These are phyloP conservation scores for Sardina pilchardus DNA, from an alignment of 2,113 vertebrate genomes.

Conservation along the genomic window DNA sequence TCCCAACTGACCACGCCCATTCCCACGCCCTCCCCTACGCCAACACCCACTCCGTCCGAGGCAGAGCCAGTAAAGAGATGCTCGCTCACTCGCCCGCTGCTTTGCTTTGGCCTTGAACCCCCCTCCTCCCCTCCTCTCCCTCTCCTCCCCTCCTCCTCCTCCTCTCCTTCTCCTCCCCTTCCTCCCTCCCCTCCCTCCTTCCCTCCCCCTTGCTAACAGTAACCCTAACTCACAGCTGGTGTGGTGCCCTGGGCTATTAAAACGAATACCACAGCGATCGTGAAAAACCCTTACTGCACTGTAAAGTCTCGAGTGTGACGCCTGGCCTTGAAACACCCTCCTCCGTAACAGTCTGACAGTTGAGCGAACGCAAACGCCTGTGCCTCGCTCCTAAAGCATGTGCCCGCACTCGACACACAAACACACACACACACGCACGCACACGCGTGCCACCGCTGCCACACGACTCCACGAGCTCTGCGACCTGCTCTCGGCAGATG, in stretches of 20 bases:
- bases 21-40: conserved; percentile 45
- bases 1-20: conserved; percentile 49
- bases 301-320: conserved; percentile 56
- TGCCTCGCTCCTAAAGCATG: not conserved
- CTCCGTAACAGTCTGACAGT: conserved; percentile 45
- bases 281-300: conserved; percentile 54
- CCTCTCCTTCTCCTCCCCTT: not conserved
- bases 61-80: conserved; percentile 60
- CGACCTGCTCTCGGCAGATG: not conserved
- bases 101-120: conserved; percentile 34
- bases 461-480: not conserved
- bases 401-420: not conserved
- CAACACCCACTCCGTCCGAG: conserved; percentile 28
- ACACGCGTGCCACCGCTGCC: not conserved
- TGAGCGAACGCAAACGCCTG: conserved; percentile 37
- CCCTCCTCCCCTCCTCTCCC: not conserved
- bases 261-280: conserved; percentile 49
- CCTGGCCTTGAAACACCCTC: conserved; percentile 34
- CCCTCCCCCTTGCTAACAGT: not conserved
- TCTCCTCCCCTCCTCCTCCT: conserved; percentile 23
- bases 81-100: not conserved
- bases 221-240: conserved; percentile 20
- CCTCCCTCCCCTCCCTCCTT: not conserved
- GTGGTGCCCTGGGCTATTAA: conserved; percentile 42
- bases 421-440: no score